These are phyloP conservation scores for Anticlea derivata DNA, from an alignment of 2,888 invertebrate genomes.

Conservation along the genomic window DNA sequence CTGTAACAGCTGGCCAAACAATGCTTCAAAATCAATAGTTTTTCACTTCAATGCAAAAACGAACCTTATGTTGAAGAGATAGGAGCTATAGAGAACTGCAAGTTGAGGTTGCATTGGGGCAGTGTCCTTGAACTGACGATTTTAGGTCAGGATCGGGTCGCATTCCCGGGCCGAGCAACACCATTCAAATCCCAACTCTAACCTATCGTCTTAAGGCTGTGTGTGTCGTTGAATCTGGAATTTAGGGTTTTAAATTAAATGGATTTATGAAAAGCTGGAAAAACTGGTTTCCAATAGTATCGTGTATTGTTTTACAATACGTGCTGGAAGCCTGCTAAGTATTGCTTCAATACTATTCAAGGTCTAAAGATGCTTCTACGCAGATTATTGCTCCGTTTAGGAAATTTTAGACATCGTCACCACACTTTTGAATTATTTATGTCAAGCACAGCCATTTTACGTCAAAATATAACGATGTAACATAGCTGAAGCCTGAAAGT, in stretches of 20 bases:
- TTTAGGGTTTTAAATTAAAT: background rate
- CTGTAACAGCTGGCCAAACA: slow-evolving; percentile 30
- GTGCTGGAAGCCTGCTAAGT: background rate
- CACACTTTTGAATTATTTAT: too few relatives aligned
- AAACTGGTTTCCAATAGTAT: slow-evolving; percentile 8
- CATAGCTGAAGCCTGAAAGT: too few relatives aligned
- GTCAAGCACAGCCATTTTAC: too few relatives aligned
- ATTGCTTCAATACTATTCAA: background rate
- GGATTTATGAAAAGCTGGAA: slow-evolving; percentile 8
- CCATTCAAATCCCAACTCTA: slow-evolving; percentile 14
- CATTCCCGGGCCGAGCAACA: slow-evolving; percentile 29
- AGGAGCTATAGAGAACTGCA: slow-evolving; percentile 20
- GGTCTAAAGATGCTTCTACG: background rate
- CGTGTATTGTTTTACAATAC: slow-evolving; percentile 1
- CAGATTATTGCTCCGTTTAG: too few relatives aligned
- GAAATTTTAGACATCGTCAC: too few relatives aligned
- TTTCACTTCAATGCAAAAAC: background rate
- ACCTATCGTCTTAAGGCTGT: background rate
- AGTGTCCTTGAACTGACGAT: slow-evolving; percentile 47
- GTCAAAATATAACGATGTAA: too few relatives aligned
- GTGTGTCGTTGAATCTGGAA: background rate
- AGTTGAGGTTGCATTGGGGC: slow-evolving; percentile 37
- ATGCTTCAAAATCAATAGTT: slow-evolving; percentile 35
- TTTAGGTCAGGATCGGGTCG: slow-evolving; percentile 50
- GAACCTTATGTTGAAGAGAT: slow-evolving; percentile 10